Evolutionary conservation across 2,888 invertebrate species (phyloP).

Genomic region (Resseliella maxima): DNA sequence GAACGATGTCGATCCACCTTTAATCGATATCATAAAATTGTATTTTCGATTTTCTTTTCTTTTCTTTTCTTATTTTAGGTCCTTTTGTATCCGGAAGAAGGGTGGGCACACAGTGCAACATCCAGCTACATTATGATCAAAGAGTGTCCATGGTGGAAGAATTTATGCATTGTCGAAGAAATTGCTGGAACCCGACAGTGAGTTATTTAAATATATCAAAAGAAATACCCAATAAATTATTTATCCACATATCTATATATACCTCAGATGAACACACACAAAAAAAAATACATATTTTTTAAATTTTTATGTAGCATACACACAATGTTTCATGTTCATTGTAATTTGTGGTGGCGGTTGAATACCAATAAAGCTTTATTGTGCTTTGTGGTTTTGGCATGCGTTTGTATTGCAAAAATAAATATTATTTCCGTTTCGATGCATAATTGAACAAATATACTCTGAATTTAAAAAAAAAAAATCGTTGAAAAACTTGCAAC

Average conservation of each 20-base stretch:
- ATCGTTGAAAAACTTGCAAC: neutral
- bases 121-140: conserved; percentile 89
- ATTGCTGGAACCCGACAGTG: conserved; percentile 82
- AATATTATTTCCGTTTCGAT: conserved; percentile 20
- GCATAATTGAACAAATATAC: neutral
- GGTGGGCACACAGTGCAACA: conserved; percentile 88
- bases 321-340: neutral
- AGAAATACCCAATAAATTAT: conserved; percentile 35
- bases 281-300: neutral
- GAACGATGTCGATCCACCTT: neutral
- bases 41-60: too few species aligned
- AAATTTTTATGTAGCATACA: neutral
- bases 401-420: conserved; percentile 4
- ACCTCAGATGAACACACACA: neutral
- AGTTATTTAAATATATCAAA: conserved; percentile 62
- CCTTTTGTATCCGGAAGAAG: conserved; percentile 86
- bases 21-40: neutral
- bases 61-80: too few species aligned
- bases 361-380: neutral
- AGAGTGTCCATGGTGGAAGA: conserved; percentile 87
- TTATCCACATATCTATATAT: neutral
- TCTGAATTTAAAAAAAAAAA: neutral
- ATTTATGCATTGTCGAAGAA: conserved; percentile 85
- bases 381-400: neutral
- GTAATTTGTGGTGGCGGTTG: neutral